These are phyloP conservation scores for Cheilosia grossa DNA, from an alignment of 2,888 invertebrate genomes.

Conservation along the genomic window DNA sequence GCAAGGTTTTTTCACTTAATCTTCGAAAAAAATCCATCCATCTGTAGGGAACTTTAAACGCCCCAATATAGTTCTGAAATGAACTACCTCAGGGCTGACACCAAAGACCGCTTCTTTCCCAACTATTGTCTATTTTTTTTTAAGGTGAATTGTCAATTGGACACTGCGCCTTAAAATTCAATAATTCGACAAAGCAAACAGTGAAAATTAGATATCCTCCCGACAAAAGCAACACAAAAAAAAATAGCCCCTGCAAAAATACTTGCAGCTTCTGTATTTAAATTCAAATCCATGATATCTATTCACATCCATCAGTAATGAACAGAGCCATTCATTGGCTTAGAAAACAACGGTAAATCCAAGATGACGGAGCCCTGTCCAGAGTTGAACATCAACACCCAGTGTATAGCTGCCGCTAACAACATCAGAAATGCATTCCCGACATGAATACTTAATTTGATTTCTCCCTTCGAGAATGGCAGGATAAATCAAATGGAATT, in stretches of 20 bases:
- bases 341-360: constrained; percentile 34
- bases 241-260: not conserved
- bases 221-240: not conserved
- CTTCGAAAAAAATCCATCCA: too few species aligned
- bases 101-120: not conserved
- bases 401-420: constrained; percentile 33
- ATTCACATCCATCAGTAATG: constrained; percentile 53
- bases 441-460: constrained; percentile 70
- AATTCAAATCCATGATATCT: constrained; percentile 53
- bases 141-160: not conserved
- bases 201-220: not conserved
- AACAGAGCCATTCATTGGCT: constrained; percentile 49
- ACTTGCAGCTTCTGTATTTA: not conserved
- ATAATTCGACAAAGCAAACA: constrained; percentile 9
- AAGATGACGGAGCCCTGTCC: constrained; percentile 47
- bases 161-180: not conserved
- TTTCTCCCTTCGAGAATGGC: not conserved
- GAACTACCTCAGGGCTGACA: too few species aligned
- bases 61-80: too few species aligned
- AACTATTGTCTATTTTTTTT: not conserved
- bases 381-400: constrained; percentile 50
- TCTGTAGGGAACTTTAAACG: too few species aligned
- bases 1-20: too few species aligned
- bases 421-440: constrained; percentile 54
- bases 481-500: constrained; percentile 56